Evolutionary conservation across 1,140 invertebrate genomes (phyloP), one percentile per base, ranked within the genome.

Genomic region (Schlechtendalia chinensis): DNA sequence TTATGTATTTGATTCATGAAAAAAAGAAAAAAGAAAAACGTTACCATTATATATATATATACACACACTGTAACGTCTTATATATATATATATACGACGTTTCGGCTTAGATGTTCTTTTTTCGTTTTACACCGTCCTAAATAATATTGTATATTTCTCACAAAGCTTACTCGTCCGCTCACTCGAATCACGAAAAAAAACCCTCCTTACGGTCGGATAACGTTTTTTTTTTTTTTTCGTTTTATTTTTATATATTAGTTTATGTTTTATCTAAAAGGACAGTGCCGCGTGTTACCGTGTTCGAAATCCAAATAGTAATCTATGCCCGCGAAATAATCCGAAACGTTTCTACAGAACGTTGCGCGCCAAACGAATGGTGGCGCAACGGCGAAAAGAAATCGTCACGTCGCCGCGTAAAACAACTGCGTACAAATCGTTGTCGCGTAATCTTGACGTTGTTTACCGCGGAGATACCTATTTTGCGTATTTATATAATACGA

Each of bases 1-100:
- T 61, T 79, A 63, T 79, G 32, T 79, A 79, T 79, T 63, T 61
- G 58, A 79, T 79, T 63, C 75, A 47, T 58, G 22, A 59, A 79
- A 47, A 77, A 61, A 77, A 45, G n/a, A n/a, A n/a, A n/a, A n/a
- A n/a, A n/a, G n/a, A n/a, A n/a, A 39, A 45, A 65, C 27, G 59
- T 67, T 67, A 29, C 29, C 22, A 22, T n/a, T 39, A 39, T 39
- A n/a, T 59, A 27, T 63, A 32, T 27, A 14, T 50, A 27, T 53
- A 53, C 10, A 27, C 24, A 54, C 14, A 65, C 32, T 8, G 8
- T 50, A 50, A 22, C 63, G 32, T 22, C 32, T 67, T 69, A 63
- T 63, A 45, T 59, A 27, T 61, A 29, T 47, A 11, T 47, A 27
- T 53, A 53, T 14, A 53, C 47, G 29, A 72, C 69, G 69, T 53